Evolutionary conservation across 2,888 invertebrate species (phyloP).

Genomic region (Chymomyza caudatula): DNA sequence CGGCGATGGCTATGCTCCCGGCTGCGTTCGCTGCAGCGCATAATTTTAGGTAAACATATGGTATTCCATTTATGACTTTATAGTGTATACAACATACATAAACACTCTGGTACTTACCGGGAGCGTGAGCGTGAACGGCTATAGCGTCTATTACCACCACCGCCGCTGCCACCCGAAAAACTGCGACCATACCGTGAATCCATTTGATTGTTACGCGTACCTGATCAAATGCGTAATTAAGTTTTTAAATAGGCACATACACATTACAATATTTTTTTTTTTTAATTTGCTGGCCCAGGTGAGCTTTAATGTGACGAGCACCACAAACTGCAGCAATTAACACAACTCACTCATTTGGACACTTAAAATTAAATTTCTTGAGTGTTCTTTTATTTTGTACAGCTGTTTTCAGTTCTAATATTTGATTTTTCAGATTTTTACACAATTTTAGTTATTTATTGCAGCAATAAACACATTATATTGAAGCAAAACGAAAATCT

Average conservation of each 20-base stretch:
- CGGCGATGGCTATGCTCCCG: constrained; percentile 71
- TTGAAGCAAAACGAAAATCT: constrained; percentile 7
- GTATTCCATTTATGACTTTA: not conserved
- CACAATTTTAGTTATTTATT: not conserved
- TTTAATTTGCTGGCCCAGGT: not conserved
- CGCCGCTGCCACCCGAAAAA: constrained; percentile 47
- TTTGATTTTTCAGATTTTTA: not conserved
- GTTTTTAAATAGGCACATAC: not conserved
- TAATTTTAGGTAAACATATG: not conserved
- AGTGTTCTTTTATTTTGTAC: not conserved
- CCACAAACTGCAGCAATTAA: constrained; percentile 14
- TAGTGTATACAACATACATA: too few relatives aligned
- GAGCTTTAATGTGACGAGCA: not conserved
- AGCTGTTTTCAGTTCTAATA: not conserved
- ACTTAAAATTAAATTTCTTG: not conserved
- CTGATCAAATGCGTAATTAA: constrained; percentile 37
- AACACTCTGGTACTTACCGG: not conserved
- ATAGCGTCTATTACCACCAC: constrained; percentile 62
- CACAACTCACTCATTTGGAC: constrained; percentile 37
- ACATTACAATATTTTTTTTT: not conserved
- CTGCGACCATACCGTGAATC: constrained; percentile 66
- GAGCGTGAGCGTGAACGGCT: constrained; percentile 75
- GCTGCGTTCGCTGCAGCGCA: constrained; percentile 66
- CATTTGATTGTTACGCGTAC: constrained; percentile 47
- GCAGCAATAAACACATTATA: not conserved